Evolutionary conservation across 2,113 vertebrate genomes (phyloP).

Genomic region (Antechinus flavipes): DNA sequence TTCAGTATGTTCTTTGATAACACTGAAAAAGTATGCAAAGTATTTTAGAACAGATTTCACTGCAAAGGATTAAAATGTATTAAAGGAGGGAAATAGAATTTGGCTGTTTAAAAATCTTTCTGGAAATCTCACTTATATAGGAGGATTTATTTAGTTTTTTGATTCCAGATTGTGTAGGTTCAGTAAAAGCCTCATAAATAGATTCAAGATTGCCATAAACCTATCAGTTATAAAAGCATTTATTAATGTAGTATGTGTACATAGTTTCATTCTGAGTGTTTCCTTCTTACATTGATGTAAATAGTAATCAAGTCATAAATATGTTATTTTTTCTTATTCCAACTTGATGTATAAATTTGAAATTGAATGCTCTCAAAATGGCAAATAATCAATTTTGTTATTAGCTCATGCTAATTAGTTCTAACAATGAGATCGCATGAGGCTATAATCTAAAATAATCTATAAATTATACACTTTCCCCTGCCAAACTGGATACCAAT

Average conservation of each 20-base stretch:
- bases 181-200: not conserved
- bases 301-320: not conserved
- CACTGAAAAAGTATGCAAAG: not conserved
- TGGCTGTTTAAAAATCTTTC: not conserved
- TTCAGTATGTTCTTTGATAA: not conserved
- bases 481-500: not conserved
- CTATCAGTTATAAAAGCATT: not conserved
- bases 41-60: not conserved
- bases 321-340: not conserved
- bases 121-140: not conserved
- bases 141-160: not conserved
- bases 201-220: not conserved
- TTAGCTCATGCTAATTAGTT: not conserved
- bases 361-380: conserved; percentile 9
- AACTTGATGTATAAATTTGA: not conserved
- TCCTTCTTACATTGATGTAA: not conserved
- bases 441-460: conserved; percentile 29
- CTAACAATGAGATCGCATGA: not conserved
- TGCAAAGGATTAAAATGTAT: not conserved
- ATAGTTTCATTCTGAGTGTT: not conserved
- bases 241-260: not conserved
- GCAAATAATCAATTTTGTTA: conserved; percentile 22
- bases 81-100: not conserved
- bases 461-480: conserved; percentile 8
- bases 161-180: not conserved